Conservation (phyloP, 2,113 vertebrate species). For the Nesospiza acunhae region DNA sequence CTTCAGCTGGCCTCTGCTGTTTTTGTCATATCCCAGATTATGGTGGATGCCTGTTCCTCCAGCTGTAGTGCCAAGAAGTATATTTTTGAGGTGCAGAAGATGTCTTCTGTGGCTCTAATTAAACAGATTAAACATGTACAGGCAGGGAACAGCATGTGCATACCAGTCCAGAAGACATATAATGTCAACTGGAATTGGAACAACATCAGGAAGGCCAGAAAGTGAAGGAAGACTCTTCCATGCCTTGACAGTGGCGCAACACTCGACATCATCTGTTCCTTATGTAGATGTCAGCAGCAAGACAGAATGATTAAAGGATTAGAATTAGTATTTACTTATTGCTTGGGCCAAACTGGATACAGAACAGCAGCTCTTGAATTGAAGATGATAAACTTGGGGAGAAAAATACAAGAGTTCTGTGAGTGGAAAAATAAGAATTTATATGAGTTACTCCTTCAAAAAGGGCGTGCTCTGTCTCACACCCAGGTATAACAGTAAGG, state of each 20-base stretch:
- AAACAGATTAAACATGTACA: background rate
- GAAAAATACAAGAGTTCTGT: background rate
- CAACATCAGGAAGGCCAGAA: background rate
- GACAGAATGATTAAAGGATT: background rate
- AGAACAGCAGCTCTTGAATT: background rate
- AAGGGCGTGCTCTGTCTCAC: accelerated
- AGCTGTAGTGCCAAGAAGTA: background rate
- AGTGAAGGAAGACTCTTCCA: background rate
- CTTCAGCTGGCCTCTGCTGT: background rate
- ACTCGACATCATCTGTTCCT: background rate
- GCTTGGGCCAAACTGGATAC: background rate
- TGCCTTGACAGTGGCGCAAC: background rate
- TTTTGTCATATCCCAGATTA: background rate
- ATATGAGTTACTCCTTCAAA: background rate
- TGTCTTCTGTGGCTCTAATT: background rate
- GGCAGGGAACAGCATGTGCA: background rate
- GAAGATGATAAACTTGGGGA: background rate
- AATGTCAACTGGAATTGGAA: background rate
- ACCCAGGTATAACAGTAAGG: background rate
- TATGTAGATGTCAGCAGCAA: background rate
- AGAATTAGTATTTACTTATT: background rate
- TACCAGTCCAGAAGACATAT: background rate
- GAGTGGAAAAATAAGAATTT: background rate
- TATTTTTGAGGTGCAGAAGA: background rate
- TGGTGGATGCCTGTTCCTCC: background rate